Conservation (phyloP, 2,113 vertebrate genomes). For the Gavia stellata region DNA sequence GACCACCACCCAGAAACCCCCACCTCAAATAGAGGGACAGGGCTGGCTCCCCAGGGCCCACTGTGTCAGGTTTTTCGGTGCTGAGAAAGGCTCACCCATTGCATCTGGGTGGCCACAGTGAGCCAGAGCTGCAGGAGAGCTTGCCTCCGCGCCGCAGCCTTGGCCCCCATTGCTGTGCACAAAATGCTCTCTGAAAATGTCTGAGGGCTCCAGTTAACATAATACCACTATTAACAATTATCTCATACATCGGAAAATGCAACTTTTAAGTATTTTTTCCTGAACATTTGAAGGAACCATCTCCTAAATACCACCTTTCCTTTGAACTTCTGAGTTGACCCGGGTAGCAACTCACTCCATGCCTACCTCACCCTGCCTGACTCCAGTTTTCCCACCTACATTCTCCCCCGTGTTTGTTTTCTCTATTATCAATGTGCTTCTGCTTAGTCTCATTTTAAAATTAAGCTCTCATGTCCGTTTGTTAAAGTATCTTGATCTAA, state of each 20-base stretch:
- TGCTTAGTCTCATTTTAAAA: neutral
- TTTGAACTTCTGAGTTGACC: neutral
- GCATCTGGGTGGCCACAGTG: neutral
- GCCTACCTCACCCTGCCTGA: neutral
- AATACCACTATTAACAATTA: neutral
- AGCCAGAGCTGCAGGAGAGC: neutral
- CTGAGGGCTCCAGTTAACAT: neutral
- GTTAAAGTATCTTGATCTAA: neutral
- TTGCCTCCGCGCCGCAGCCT: fast-evolving
- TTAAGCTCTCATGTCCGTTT: neutral
- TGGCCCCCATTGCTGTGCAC: neutral
- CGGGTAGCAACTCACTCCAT: neutral
- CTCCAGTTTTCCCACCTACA: neutral
- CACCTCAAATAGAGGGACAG: neutral
- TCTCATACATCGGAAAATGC: neutral
- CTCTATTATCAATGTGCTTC: neutral
- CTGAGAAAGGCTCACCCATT: neutral
- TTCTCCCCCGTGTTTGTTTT: neutral
- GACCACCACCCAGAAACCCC: neutral
- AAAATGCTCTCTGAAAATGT: neutral
- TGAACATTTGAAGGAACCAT: neutral
- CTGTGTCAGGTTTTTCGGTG: fast-evolving
- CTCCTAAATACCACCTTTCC: neutral
- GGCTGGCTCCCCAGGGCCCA: neutral
- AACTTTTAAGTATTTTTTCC: neutral